Evolutionary conservation across 1,140 invertebrate species (phyloP).

Genomic region (Sminthurinus signatus): DNA sequence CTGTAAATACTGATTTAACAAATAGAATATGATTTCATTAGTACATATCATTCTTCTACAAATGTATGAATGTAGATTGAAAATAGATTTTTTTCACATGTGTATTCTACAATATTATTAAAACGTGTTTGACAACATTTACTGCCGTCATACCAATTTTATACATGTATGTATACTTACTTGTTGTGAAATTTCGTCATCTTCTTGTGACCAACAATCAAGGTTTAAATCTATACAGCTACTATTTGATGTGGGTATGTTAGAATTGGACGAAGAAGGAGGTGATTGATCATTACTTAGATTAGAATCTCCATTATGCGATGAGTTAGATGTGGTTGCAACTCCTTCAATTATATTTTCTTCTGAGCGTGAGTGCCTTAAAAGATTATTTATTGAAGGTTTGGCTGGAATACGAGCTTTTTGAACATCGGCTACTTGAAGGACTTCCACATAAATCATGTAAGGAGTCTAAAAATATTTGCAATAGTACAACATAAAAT

Average conservation of each 20-base stretch:
- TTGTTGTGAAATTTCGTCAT: slow-evolving; percentile 82
- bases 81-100: no score
- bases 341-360: slow-evolving; percentile 64
- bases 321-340: slow-evolving; percentile 13
- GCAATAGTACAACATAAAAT: slow-evolving; percentile 18
- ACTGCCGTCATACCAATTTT: no score
- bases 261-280: slow-evolving; percentile 27
- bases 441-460: slow-evolving; percentile 93
- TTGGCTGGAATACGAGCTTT: slow-evolving; percentile 70
- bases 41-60: not conserved
- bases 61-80: no score
- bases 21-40: slow-evolving; percentile 2
- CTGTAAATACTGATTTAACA: slow-evolving; percentile 28
- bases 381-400: slow-evolving; percentile 61
- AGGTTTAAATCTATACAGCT: slow-evolving; percentile 44
- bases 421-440: slow-evolving; percentile 79
- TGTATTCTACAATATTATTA: no score
- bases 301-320: slow-evolving; percentile 23
- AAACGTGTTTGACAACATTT: no score
- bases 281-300: slow-evolving; percentile 21
- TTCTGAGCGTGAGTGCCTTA: slow-evolving; percentile 83
- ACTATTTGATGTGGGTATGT: slow-evolving; percentile 32
- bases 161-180: slow-evolving; percentile 49
- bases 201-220: slow-evolving; percentile 90
- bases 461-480: slow-evolving; percentile 71